phyloP scores from a whole-genome alignment of 2,888 invertebrate species.

The Meteorus cinctellus region DNA sequence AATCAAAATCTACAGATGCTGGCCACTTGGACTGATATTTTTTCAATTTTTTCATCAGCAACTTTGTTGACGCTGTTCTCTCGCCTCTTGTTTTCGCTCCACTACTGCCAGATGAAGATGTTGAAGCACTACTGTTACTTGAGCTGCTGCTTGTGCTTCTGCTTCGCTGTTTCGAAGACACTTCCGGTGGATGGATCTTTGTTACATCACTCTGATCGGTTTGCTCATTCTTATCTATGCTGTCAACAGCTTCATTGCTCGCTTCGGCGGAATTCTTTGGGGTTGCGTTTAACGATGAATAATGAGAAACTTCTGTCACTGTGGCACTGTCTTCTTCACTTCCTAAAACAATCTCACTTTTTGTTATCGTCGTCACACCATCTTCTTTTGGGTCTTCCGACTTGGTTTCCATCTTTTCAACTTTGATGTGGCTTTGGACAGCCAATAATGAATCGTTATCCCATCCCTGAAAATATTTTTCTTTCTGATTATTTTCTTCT shows the following conservation, averaged over 20 bases:
- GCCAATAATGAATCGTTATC: slow-evolving; percentile 53
- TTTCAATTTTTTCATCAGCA: slow-evolving; percentile 44
- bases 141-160: slow-evolving; percentile 36
- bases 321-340: not conserved
- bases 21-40: slow-evolving; percentile 59
- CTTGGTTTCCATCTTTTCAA: slow-evolving; percentile 21
- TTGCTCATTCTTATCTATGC: slow-evolving; percentile 15
- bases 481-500: slow-evolving; percentile 45
- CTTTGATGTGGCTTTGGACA: not conserved
- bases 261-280: not conserved
- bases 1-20: slow-evolving; percentile 65
- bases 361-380: not conserved
- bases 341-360: not conserved
- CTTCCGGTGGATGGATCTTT: slow-evolving; percentile 44
- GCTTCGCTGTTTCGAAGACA: slow-evolving; percentile 45
- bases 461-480: slow-evolving; percentile 58
- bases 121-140: slow-evolving; percentile 27
- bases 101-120: slow-evolving; percentile 8
- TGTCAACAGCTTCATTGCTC: slow-evolving; percentile 17
- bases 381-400: slow-evolving; percentile 8
- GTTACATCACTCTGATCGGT: slow-evolving; percentile 9
- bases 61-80: slow-evolving; percentile 51
- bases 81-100: slow-evolving; percentile 22
- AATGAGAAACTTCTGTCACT: not conserved
- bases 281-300: slow-evolving; percentile 10